Evolutionary conservation across 2,113 vertebrate species (phyloP).

Genomic region (Tragelaphus imberbis): DNA sequence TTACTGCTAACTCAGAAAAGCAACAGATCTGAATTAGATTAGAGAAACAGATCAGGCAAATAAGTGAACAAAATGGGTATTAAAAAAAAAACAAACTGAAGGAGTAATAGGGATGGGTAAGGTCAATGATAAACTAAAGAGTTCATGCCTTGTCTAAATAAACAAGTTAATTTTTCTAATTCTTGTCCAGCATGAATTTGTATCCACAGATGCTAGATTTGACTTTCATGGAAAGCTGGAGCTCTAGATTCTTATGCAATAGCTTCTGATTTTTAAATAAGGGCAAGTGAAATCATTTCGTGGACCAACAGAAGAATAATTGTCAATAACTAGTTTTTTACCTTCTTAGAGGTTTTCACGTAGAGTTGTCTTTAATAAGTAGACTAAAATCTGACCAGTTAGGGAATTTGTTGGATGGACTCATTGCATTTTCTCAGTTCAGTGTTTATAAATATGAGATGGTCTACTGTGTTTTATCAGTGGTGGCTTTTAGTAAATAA

Average conservation of each 20-base stretch:
- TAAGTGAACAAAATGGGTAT: not conserved
- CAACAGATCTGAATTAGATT: not conserved
- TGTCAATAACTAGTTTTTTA: not conserved
- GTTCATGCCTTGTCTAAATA: not conserved
- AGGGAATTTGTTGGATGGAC: not conserved
- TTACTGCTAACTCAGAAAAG: not conserved
- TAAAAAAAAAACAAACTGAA: not conserved
- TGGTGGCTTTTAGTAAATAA: not conserved
- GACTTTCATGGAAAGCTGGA: not conserved
- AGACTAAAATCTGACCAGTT: not conserved
- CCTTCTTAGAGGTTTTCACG: not conserved
- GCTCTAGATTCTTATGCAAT: not conserved
- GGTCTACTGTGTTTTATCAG: not conserved
- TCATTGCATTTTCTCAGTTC: not conserved
- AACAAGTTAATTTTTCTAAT: not conserved
- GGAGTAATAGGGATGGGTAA: not conserved
- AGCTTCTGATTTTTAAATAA: not conserved
- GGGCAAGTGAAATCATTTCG: not conserved
- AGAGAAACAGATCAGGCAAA: not conserved
- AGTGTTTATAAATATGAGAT: not conserved
- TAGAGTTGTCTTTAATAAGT: not conserved
- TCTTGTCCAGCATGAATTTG: not conserved
- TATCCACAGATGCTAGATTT: not conserved
- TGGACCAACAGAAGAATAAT: not conserved
- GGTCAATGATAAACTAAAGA: not conserved